phyloP scores from a whole-genome alignment of 2,888 invertebrate genomes.

The Hartigia nigra region DNA sequence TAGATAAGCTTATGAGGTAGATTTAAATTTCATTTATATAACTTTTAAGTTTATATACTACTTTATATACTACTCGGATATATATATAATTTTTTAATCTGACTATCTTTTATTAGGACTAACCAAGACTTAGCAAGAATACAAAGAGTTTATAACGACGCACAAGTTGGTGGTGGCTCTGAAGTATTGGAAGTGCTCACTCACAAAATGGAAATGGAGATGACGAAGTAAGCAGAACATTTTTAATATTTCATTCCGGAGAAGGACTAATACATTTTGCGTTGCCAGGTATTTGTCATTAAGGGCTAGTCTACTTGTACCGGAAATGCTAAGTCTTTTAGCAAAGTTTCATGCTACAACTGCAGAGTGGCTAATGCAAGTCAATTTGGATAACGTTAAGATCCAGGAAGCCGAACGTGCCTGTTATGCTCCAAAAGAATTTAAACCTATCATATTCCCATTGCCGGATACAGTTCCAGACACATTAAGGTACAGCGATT shows the following conservation, averaged over 20 bases:
- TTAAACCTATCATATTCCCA: constrained; percentile 73
- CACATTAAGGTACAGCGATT: constrained; percentile 71
- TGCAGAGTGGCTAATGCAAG: constrained; percentile 86
- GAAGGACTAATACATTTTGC: not conserved
- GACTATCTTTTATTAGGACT: constrained; percentile 58
- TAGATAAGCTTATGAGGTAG: constrained; percentile 67
- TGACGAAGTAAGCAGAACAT: constrained; percentile 70
- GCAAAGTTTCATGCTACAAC: constrained; percentile 84
- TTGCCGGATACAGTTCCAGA: constrained; percentile 74
- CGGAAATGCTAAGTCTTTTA: constrained; percentile 76
- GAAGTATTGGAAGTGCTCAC: constrained; percentile 73
- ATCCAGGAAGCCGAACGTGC: constrained; percentile 52
- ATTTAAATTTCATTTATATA: not conserved
- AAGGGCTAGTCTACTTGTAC: constrained; percentile 81
- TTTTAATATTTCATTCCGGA: constrained; percentile 4
- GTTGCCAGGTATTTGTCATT: constrained; percentile 75
- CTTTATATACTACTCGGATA: constrained; percentile 13
- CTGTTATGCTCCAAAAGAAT: constrained; percentile 73
- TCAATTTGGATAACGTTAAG: constrained; percentile 71
- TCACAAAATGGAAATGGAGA: constrained; percentile 73
- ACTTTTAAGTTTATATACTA: not conserved
- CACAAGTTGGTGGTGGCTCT: constrained; percentile 69
- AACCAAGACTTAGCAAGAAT: constrained; percentile 75
- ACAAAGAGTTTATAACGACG: constrained; percentile 80
- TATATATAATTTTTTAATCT: constrained; percentile 3